Evolutionary conservation across 1,140 invertebrate species (phyloP).

Genomic region (Meloidogyne chitwoodi): DNA sequence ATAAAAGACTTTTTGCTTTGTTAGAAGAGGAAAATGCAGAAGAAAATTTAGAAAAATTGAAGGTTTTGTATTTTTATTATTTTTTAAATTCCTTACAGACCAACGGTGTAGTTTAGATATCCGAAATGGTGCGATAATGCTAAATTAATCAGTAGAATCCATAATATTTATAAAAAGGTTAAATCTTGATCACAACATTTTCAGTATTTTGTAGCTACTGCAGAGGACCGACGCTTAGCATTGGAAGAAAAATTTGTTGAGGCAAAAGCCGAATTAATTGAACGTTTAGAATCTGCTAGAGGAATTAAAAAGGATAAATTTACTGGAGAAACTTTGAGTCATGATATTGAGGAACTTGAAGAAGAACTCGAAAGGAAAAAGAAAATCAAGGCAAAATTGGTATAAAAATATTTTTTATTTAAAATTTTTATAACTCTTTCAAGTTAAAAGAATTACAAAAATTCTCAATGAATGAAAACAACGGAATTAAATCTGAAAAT

Average conservation of each 20-base stretch:
- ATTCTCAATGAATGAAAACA: not conserved
- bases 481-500: not conserved
- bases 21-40: not conserved
- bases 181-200: slow-evolving; percentile 7
- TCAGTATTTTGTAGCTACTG: slow-evolving; percentile 7
- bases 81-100: not conserved
- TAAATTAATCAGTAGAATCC: too few relatives aligned
- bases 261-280: slow-evolving; percentile 2
- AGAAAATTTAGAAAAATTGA: slow-evolving; percentile 18
- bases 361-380: not conserved
- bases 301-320: not conserved
- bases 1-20: slow-evolving; percentile 13
- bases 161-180: not conserved
- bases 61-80: slow-evolving; percentile 1
- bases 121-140: too few relatives aligned
- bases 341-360: slow-evolving; percentile 3
- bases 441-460: slow-evolving; percentile 22
- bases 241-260: slow-evolving; percentile 28
- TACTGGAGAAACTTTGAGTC: not conserved
- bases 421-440: not conserved
- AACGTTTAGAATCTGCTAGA: slow-evolving; percentile 6
- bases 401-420: slow-evolving; percentile 13
- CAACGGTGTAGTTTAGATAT: too few relatives aligned
- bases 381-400: slow-evolving; percentile 26
- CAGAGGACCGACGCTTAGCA: slow-evolving; percentile 14